These are phyloP conservation scores for Alligator sinensis DNA, from an alignment of 2,113 vertebrate genomes.

Conservation along the genomic window DNA sequence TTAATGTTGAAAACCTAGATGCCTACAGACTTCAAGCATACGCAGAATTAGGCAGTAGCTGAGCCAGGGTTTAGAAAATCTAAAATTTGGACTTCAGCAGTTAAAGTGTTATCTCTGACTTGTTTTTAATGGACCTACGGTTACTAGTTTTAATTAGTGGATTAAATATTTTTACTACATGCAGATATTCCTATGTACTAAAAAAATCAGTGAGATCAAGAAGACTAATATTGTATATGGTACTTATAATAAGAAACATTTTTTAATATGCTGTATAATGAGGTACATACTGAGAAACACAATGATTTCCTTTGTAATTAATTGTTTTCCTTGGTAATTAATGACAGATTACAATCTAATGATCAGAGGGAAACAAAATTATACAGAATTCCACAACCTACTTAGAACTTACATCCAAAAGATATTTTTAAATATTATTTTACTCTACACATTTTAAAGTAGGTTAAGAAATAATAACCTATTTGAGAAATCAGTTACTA, in stretches of 20 bases:
- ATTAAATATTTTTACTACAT: constrained; percentile 27
- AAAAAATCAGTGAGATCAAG: neutral
- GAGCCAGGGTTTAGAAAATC: too few relatives aligned
- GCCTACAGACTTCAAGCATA: too few relatives aligned
- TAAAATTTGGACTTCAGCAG: too few relatives aligned
- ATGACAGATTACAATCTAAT: neutral
- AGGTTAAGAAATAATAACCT: neutral
- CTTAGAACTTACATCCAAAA: neutral
- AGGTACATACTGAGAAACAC: neutral
- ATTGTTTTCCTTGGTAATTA: neutral
- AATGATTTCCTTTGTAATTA: neutral
- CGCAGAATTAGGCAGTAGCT: too few relatives aligned
- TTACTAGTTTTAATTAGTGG: constrained; percentile 46
- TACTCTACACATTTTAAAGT: neutral
- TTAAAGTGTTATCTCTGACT: constrained; percentile 2
- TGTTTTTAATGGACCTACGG: constrained; percentile 37
- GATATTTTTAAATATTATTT: neutral
- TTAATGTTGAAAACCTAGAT: too few relatives aligned
- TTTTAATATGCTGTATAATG: neutral
- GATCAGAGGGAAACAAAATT: neutral
- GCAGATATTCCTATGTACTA: neutral
- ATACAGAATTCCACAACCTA: neutral
- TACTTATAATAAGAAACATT: neutral
- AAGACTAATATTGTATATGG: neutral
- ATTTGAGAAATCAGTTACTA: neutral